These are phyloP conservation scores for Neodiprion virginianus DNA, from an alignment of 1,140 invertebrate species.

Conservation along the genomic window DNA sequence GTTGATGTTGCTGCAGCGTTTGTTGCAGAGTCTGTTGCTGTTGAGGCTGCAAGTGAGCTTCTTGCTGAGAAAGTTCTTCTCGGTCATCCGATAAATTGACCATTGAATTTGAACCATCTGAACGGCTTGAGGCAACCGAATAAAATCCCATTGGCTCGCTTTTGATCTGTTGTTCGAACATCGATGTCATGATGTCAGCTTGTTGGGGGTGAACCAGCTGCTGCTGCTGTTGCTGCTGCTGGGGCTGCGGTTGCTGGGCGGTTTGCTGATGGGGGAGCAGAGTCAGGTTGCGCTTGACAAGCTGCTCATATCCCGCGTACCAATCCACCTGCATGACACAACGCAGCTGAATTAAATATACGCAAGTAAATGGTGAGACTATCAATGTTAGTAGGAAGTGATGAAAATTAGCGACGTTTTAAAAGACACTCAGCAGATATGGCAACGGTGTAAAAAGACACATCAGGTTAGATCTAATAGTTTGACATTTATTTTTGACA, in stretches of 20 bases:
- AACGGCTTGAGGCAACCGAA: slow-evolving; percentile 58
- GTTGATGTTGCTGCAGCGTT: slow-evolving; percentile 52
- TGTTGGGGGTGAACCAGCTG: slow-evolving; percentile 34
- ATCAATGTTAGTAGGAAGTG: slow-evolving; percentile 15
- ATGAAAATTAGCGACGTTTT: neutral
- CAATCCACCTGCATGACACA: slow-evolving; percentile 57
- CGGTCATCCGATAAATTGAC: slow-evolving; percentile 56
- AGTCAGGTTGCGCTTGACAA: slow-evolving; percentile 65
- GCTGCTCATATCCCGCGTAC: slow-evolving; percentile 64
- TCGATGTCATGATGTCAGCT: slow-evolving; percentile 60
- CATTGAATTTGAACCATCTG: slow-evolving; percentile 58
- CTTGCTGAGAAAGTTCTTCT: slow-evolving; percentile 59
- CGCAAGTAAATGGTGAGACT: neutral
- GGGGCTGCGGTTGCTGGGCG: slow-evolving; percentile 20
- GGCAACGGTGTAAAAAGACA: neutral
- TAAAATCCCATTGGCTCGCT: slow-evolving; percentile 71
- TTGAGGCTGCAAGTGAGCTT: slow-evolving; percentile 61
- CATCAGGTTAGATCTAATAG: slow-evolving; percentile 42
- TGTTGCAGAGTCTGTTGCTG: slow-evolving; percentile 49
- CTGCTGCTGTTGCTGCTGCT: slow-evolving; percentile 34
- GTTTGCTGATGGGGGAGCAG: slow-evolving; percentile 59
- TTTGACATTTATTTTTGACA: slow-evolving; percentile 60
- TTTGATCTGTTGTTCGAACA: slow-evolving; percentile 74
- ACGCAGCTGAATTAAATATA: neutral
- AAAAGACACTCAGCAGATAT: neutral